Evolutionary conservation across 2,888 invertebrate species (phyloP).

Genomic region (Epirrhoe alternata): DNA sequence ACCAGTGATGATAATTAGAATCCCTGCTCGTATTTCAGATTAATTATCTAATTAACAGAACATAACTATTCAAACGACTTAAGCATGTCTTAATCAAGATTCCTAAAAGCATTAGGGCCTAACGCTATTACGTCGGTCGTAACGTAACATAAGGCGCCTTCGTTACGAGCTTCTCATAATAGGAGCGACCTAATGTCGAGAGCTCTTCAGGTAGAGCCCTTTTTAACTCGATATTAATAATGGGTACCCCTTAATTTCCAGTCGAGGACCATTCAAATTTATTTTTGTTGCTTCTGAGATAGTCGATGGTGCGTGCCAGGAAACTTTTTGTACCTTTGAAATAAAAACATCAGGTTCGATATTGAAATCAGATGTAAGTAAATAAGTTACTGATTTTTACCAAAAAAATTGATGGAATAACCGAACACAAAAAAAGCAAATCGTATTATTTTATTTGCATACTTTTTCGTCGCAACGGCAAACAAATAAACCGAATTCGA

Average conservation of each 20-base stretch:
- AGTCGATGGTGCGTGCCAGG: slow-evolving; percentile 27
- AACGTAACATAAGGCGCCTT: slow-evolving; percentile 65
- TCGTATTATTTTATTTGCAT: slow-evolving; percentile 23
- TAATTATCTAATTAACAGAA: slow-evolving; percentile 42
- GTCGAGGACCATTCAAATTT: slow-evolving; percentile 42
- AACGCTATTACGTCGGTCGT: slow-evolving; percentile 58
- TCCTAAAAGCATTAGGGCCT: slow-evolving; percentile 59
- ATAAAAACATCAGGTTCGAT: slow-evolving; percentile 15
- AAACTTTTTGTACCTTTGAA: slow-evolving; percentile 17
- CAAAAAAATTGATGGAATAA: slow-evolving; percentile 18
- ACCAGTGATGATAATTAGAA: slow-evolving; percentile 36
- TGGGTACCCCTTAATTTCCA: slow-evolving; percentile 57
- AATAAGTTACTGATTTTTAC: slow-evolving; percentile 22
- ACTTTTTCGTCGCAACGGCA: slow-evolving; percentile 29
- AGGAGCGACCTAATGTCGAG: slow-evolving; percentile 65
- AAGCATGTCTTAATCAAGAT: slow-evolving; percentile 63
- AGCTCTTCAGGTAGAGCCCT: slow-evolving; percentile 66
- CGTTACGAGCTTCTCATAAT: slow-evolving; percentile 68
- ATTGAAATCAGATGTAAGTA: slow-evolving; percentile 17
- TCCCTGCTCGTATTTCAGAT: slow-evolving; percentile 35
- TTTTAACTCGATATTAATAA: slow-evolving; percentile 69
- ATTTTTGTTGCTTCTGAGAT: slow-evolving; percentile 40
- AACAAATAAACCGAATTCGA: slow-evolving; percentile 44
- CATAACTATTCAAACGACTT: slow-evolving; percentile 45
- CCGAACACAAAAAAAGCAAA: slow-evolving; percentile 11